Evolutionary conservation across 2,888 invertebrate species (phyloP).

Genomic region (Amiota communis): DNA sequence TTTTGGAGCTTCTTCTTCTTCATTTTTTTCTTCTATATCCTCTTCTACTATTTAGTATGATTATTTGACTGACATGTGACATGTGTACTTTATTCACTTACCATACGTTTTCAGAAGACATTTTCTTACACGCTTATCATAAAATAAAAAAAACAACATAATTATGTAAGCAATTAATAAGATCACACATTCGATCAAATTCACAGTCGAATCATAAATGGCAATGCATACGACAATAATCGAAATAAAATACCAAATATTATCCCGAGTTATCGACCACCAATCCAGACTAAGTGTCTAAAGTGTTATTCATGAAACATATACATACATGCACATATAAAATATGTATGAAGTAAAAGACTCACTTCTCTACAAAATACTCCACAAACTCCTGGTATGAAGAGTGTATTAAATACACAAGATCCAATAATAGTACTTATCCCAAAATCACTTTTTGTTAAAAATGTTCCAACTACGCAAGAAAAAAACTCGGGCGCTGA

Average conservation of each 20-base stretch:
- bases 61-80: neutral
- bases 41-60: no score
- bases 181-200: neutral
- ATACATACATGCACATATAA: no score
- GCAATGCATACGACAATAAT: neutral
- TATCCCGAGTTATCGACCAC: conserved; percentile 85
- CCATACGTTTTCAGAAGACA: neutral
- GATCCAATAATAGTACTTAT: conserved; percentile 19
- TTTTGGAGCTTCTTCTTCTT: neutral
- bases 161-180: neutral
- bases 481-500: conserved; percentile 16
- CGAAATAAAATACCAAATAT: conserved; percentile 2
- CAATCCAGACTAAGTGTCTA: conserved; percentile 82
- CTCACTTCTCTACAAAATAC: neutral
- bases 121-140: neutral
- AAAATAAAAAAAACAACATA: neutral
- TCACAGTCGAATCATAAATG: neutral
- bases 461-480: neutral
- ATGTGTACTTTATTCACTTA: neutral
- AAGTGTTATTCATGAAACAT: neutral
- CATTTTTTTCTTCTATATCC: neutral
- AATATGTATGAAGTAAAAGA: no score
- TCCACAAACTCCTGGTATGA: neutral
- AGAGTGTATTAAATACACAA: conserved; percentile 2
- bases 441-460: conserved; percentile 15